Base-by-base conservation (phyloP, 2,888 invertebrate species). In the Acanthosepion lycidas region DNA sequence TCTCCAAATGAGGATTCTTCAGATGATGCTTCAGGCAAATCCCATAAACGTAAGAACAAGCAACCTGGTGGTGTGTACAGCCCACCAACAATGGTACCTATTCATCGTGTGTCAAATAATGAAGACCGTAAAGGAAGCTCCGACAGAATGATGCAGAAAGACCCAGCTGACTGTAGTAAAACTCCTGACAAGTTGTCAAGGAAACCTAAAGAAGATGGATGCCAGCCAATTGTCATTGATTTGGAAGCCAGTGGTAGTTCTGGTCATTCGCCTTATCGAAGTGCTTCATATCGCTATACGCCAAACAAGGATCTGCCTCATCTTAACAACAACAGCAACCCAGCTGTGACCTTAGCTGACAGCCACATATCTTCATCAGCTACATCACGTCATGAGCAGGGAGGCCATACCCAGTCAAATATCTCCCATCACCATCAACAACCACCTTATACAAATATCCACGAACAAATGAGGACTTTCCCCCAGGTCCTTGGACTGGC, bases 1-100 rank as follows among this genome's bases (percentile, higher is more conserved):
- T 95, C 95, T 48, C 95, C 94, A 59, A 64, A 48, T 33, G 55
- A 59, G 26, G 64, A 55, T 23, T 55, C 94, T n/a, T 92, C 51
- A 28, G 92, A 92, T n/a, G 55, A 51, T 94, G 18, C 94, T 59
- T 28, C 92, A 23, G 55, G 42, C n/a, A 55, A 64, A n/a, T 64
- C 33, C 12, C 55, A 64, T 48, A 94, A 94, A 53, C 55, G 59
- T 59, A 94, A 94, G 55, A 94, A 51, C 33, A 94, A 94, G 26
- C 55, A 28, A 42, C 51, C 53, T 92, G 18, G 20, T 26, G 33
- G 64, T 20, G 26, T 94, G 26, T 94, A 59, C 42, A 94, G 59
- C 26, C 55, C 94, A 55, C 94, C 94, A 28, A 94, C 55, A 42
- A 94, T 94, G 94, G 94, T 94, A 48, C 94, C 94, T 55, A 94